Evolutionary conservation across 1,140 invertebrate species (phyloP).

Genomic region (Bombus haemorrhoidalis): DNA sequence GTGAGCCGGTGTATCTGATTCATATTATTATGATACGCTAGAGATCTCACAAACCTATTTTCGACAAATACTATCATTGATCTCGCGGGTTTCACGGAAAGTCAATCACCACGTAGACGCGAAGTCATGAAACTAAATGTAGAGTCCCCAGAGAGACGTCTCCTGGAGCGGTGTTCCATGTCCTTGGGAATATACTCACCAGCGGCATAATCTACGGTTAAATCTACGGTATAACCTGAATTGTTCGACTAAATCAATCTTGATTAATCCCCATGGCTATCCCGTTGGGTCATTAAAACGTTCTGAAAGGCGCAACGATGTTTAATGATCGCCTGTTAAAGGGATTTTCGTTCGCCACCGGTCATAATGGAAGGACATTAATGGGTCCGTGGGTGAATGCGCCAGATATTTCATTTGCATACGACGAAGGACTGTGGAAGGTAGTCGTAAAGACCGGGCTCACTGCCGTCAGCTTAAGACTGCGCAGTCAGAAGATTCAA

Average conservation of each 20-base stretch:
- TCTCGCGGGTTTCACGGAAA: not conserved
- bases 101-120: not conserved
- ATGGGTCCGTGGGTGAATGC: not conserved
- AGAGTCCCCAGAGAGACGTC: not conserved
- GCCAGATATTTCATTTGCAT: constrained; percentile 70
- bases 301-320: constrained; percentile 59
- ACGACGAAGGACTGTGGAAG: constrained; percentile 60
- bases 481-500: not conserved
- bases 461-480: not conserved
- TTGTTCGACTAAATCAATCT: constrained; percentile 69
- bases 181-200: constrained; percentile 21
- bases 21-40: not conserved
- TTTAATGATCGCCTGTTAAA: constrained; percentile 58
- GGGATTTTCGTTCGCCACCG: constrained; percentile 22
- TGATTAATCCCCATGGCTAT: constrained; percentile 68
- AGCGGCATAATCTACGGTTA: not conserved
- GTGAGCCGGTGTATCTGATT: not conserved
- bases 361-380: constrained; percentile 37
- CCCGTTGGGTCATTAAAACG: constrained; percentile 53
- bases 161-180: constrained; percentile 27
- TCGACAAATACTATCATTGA: not conserved
- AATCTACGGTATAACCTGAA: constrained; percentile 9
- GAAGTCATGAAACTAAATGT: not conserved
- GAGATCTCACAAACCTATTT: too few species aligned
- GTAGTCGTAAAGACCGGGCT: constrained; percentile 34